A percentile compares a stretch with the other conserved stretches of the same genome.
Conservation (phyloP, 2,888 invertebrate species). For the Epirrhoe tristata region DNA sequence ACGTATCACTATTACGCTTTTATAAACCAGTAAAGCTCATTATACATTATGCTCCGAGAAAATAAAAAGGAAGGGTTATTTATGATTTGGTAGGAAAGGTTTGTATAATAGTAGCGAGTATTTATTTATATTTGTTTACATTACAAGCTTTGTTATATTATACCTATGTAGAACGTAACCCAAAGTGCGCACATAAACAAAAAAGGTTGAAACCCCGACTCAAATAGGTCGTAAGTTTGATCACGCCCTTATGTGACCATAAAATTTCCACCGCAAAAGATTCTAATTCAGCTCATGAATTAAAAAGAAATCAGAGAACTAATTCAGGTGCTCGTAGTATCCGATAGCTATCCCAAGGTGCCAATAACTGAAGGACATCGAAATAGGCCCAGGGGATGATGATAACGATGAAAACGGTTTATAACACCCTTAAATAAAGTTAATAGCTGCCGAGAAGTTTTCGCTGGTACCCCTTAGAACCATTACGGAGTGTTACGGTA, state of each 20-base stretch:
- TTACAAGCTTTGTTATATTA: too few relatives aligned
- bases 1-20: not conserved
- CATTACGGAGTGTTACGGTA: slow-evolving; percentile 77
- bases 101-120: too few relatives aligned
- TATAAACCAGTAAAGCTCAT: too few relatives aligned
- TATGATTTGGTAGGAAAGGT: too few relatives aligned
- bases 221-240: not conserved
- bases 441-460: slow-evolving; percentile 81
- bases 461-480: slow-evolving; percentile 76
- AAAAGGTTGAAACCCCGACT: too few relatives aligned
- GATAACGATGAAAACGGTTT: slow-evolving; percentile 82
- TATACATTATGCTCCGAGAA: too few relatives aligned
- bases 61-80: too few relatives aligned
- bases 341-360: slow-evolving; percentile 50
- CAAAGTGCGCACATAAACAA: too few relatives aligned
- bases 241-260: not conserved
- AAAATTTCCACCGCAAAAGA: slow-evolving; percentile 8
- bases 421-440: slow-evolving; percentile 83
- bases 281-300: slow-evolving; percentile 17
- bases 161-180: too few relatives aligned
- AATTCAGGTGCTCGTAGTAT: slow-evolving; percentile 43
- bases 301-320: slow-evolving; percentile 32
- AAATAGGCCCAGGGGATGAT: slow-evolving; percentile 73
- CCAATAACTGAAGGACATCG: slow-evolving; percentile 70
- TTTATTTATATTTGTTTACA: too few relatives aligned